Conservation (phyloP, 2,113 vertebrate genomes). For the Phodopus roborovskii region DNA sequence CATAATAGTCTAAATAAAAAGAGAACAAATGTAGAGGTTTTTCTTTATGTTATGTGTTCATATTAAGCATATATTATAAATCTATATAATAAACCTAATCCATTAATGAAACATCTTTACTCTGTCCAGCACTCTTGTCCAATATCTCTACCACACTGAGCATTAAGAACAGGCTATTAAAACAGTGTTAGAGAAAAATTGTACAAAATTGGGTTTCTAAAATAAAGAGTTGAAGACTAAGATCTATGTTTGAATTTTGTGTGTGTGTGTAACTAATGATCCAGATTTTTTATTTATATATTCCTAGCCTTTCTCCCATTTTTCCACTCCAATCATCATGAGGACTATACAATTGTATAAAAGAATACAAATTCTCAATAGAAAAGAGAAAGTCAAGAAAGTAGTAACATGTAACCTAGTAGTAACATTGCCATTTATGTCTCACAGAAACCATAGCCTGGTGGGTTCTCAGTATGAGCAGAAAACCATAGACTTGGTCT, state of each 20-base stretch:
- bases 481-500: no score
- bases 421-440: not conserved
- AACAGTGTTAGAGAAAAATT: not conserved
- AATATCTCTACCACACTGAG: not conserved
- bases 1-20: not conserved
- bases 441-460: not conserved
- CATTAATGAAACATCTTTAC: not conserved
- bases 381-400: not conserved
- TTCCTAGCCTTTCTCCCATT: not conserved
- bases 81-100: not conserved
- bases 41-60: not conserved
- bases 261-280: not conserved
- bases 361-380: not conserved
- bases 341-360: not conserved
- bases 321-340: fast-evolving
- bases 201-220: not conserved
- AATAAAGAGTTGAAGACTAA: not conserved
- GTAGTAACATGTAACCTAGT: not conserved
- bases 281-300: not conserved
- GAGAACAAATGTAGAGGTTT: not conserved
- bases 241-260: not conserved
- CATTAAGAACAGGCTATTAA: not conserved
- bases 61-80: not conserved
- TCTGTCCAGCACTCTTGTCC: not conserved
- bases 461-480: not conserved